Conservation (phyloP, 37 sponge, comb jelly and placozoan species). For the Corticium candelabrum region DNA sequence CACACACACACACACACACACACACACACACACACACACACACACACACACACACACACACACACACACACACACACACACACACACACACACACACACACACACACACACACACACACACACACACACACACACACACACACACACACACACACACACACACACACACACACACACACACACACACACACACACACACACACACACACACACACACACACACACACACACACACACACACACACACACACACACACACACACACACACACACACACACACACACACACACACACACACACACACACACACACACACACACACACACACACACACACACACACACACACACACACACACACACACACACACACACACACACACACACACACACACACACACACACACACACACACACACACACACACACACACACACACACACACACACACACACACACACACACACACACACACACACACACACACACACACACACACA, state of each 20-base stretch:
- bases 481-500: conserved; percentile 5
- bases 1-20: conserved; percentile 8
- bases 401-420: conserved; percentile 5
- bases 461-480: conserved; percentile 5
- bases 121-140: conserved; percentile 8
- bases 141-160: conserved; percentile 7
- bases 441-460: conserved; percentile 5
- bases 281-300: conserved; percentile 5
- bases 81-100: conserved; percentile 19
- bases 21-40: conserved; percentile 8
- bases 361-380: conserved; percentile 5
- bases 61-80: conserved; percentile 5
- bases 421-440: conserved; percentile 5
- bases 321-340: conserved; percentile 5
- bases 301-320: conserved; percentile 5
- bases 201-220: conserved; percentile 29
- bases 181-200: background rate
- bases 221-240: conserved; percentile 52
- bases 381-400: conserved; percentile 5
- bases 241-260: conserved; percentile 35
- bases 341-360: conserved; percentile 5
- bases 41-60: conserved; percentile 8
- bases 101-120: conserved; percentile 18
- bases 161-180: conserved; percentile 7
- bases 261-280: conserved; percentile 16